Evolutionary conservation across 2,797 vertebrate species (phyloP).

Genomic region (Florisuga fusca): DNA sequence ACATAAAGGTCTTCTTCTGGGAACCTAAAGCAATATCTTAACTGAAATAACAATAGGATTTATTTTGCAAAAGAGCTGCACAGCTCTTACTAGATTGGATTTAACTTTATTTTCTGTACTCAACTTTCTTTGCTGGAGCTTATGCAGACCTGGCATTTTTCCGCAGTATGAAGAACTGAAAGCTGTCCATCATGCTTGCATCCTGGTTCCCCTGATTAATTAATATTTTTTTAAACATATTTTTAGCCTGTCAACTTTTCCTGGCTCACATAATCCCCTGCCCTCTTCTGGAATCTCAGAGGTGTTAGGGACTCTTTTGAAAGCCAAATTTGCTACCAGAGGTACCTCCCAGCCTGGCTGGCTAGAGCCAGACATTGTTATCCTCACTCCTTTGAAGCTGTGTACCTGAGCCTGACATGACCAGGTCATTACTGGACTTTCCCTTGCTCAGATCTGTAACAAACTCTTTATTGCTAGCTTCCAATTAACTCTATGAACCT

Average conservation of each 20-base stretch:
- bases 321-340: neutral
- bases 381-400: conserved; percentile 22
- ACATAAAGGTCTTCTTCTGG: neutral
- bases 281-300: neutral
- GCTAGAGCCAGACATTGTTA: conserved; percentile 20
- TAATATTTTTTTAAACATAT: neutral
- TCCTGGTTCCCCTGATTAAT: neutral
- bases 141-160: neutral
- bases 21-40: neutral
- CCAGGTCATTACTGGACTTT: conserved; percentile 4
- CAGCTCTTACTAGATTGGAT: neutral
- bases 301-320: conserved; percentile 7
- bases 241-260: conserved; percentile 9
- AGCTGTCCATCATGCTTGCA: neutral
- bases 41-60: neutral
- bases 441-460: conserved; percentile 7
- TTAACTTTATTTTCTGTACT: neutral
- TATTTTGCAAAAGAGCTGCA: neutral
- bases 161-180: neutral
- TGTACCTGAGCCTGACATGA: conserved; percentile 32
- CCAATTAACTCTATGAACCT: neutral
- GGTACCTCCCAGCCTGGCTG: neutral
- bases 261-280: neutral
- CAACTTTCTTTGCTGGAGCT: neutral
- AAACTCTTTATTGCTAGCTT: neutral